Conservation (phyloP, 2,113 vertebrate genomes). For the Orthonyx spaldingii region DNA sequence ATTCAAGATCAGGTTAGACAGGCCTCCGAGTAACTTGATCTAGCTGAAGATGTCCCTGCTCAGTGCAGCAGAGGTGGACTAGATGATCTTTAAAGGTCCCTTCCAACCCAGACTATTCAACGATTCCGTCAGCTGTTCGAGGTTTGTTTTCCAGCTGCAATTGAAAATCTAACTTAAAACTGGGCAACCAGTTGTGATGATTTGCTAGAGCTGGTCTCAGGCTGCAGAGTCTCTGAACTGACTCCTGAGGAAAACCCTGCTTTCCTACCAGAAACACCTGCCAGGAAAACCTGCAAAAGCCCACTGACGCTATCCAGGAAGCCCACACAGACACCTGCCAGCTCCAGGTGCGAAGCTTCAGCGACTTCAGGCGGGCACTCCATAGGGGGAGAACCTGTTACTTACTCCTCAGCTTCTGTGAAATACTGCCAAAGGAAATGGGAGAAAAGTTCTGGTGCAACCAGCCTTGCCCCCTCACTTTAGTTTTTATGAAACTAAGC, state of each 20-base stretch:
- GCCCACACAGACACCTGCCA: fast-evolving
- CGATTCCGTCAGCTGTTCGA: fast-evolving
- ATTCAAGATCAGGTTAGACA: not conserved
- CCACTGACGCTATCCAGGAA: not conserved
- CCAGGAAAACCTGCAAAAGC: not conserved
- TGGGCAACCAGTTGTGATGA: fast-evolving
- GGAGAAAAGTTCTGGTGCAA: not conserved
- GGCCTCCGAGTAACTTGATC: not conserved
- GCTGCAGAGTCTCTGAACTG: not conserved
- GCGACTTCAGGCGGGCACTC: fast-evolving
- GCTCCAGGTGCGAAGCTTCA: not conserved
- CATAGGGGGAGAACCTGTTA: fast-evolving
- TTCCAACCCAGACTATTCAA: not conserved
- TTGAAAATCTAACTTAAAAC: not conserved
- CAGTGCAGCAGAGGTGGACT: not conserved
- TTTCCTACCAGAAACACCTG: not conserved
- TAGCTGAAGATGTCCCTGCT: not conserved
- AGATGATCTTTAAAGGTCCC: not conserved
- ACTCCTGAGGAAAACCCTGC: not conserved
- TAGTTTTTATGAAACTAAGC: not conserved
- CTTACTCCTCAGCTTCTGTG: not conserved
- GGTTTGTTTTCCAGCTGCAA: not conserved
- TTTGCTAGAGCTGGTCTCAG: not conserved
- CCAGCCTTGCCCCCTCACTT: fast-evolving
- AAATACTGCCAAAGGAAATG: fast-evolving